These are phyloP conservation scores for Leptothorax acervorum DNA, from an alignment of 2,888 invertebrate species.

Conservation along the genomic window DNA sequence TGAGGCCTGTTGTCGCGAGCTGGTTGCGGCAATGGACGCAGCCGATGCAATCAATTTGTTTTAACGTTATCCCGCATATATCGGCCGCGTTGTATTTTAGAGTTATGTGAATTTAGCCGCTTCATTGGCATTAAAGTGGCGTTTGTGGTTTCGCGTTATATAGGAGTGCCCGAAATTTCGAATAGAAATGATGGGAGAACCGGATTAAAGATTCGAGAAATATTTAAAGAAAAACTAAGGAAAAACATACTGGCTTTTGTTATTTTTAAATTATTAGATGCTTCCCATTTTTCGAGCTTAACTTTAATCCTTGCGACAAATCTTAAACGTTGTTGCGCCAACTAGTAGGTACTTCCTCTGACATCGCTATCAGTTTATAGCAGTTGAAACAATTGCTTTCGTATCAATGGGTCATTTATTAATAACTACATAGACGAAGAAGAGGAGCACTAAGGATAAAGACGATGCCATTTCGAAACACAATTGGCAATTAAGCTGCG, in stretches of 20 bases:
- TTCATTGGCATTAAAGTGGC: constrained; percentile 5
- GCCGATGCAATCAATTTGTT: constrained; percentile 53
- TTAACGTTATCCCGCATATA: constrained; percentile 47
- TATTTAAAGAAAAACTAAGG: not conserved
- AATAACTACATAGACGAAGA: constrained; percentile 51
- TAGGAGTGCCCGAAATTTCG: not conserved
- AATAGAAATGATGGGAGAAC: not conserved
- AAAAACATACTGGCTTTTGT: too few species aligned
- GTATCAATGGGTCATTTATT: constrained; percentile 62
- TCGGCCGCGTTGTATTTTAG: constrained; percentile 42
- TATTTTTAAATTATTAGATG: not conserved
- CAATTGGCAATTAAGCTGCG: constrained; percentile 73
- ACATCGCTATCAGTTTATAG: constrained; percentile 21
- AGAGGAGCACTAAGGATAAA: constrained; percentile 64
- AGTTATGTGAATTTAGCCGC: constrained; percentile 30
- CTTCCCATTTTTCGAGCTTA: not conserved
- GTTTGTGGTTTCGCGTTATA: constrained; percentile 1
- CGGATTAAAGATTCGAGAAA: not conserved
- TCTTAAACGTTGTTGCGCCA: not conserved
- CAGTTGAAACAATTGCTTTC: constrained; percentile 44
- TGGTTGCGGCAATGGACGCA: constrained; percentile 35
- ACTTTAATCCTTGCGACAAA: not conserved
- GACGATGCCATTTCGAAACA: constrained; percentile 64
- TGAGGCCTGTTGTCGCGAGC: constrained; percentile 45
- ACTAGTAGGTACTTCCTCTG: constrained; percentile 15